Evolutionary conservation across 2,797 vertebrate genomes (phyloP).

Genomic region (Mormyrops boulengeri): DNA sequence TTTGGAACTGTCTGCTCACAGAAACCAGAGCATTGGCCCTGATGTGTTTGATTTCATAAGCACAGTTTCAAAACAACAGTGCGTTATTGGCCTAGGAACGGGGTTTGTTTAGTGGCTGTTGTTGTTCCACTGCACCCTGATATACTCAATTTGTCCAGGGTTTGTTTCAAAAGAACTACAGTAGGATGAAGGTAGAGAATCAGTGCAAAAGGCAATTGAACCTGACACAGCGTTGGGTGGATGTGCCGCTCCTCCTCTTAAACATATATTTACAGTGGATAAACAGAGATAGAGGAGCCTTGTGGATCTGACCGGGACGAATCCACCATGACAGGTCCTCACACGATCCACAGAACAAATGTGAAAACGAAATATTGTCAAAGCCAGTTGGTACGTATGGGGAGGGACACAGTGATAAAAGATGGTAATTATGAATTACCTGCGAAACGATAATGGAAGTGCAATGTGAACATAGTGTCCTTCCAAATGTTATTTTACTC

Average conservation of each 20-base stretch:
- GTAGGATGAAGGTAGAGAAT: neutral
- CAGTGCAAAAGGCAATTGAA: neutral
- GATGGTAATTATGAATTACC: neutral
- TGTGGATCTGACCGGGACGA: neutral
- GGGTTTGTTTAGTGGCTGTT: neutral
- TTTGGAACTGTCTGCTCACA: neutral
- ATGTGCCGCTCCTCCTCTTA: neutral
- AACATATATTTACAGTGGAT: slow-evolving; percentile 3
- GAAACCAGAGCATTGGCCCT: neutral
- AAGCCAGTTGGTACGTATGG: neutral
- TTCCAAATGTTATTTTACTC: slow-evolving; percentile 3
- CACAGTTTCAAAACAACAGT: neutral
- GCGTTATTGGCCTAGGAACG: neutral
- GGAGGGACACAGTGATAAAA: neutral
- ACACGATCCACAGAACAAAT: neutral
- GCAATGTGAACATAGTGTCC: neutral
- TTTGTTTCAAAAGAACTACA: neutral
- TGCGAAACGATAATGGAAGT: neutral
- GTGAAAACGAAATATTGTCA: neutral
- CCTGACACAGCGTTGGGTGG: neutral
- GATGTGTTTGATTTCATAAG: neutral
- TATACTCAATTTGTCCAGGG: neutral
- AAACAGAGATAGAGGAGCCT: neutral
- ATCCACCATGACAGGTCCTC: neutral
- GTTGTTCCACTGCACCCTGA: neutral